Percentiles rank a stretch among this genome's conserved stretches.
Evolutionary conservation across 2,888 invertebrate species (phyloP).

Genomic region (Chalcosyrphus nemorum): DNA sequence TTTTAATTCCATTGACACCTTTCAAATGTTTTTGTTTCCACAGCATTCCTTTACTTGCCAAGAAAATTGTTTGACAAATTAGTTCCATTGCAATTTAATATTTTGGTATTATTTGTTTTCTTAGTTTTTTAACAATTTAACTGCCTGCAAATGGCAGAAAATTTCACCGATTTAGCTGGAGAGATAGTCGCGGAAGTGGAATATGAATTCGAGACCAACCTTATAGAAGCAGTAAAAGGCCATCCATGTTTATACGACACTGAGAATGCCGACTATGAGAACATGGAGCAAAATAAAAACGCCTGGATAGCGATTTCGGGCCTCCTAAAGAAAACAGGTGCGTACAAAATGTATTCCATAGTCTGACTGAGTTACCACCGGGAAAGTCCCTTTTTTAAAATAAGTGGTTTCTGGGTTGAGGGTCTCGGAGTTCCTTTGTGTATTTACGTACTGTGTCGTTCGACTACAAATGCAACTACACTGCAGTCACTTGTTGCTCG

Average conservation of each 20-base stretch:
- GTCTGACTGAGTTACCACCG: too few species aligned
- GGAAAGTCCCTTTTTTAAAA: too few species aligned
- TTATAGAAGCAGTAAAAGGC: neutral
- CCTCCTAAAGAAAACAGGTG: slow-evolving; percentile 4
- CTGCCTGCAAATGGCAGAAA: neutral
- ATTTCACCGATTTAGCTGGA: neutral
- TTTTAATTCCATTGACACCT: neutral
- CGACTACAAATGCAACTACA: too few species aligned
- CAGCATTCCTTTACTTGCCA: neutral
- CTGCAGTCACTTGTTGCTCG: too few species aligned
- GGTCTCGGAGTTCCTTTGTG: too few species aligned
- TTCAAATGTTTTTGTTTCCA: slow-evolving; percentile 12
- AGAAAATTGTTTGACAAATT: neutral
- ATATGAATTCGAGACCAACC: slow-evolving; percentile 1
- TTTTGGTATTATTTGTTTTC: neutral
- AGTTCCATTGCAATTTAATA: neutral
- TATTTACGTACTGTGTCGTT: too few species aligned
- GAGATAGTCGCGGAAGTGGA: neutral
- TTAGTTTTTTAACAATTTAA: neutral
- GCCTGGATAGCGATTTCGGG: slow-evolving; percentile 7
- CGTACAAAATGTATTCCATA: too few species aligned
- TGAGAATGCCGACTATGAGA: neutral
- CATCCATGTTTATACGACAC: slow-evolving; percentile 9
- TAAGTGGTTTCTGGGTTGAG: too few species aligned
- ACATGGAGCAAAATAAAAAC: slow-evolving; percentile 3